Conservation (phyloP, 2,113 vertebrate species). For the Hipposideros armiger region DNA sequence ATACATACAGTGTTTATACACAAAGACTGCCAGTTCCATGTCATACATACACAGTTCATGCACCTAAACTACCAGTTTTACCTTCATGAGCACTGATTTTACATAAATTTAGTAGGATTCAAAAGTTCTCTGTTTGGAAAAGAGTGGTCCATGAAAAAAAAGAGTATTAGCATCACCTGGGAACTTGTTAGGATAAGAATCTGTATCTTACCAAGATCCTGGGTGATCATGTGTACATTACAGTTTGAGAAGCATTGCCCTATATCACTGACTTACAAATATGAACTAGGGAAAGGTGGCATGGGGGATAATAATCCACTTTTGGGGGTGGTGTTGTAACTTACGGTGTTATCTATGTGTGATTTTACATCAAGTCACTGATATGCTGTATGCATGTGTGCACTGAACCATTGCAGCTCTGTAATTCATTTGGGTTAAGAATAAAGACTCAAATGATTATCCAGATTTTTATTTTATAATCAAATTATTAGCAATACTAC, state of each 20-base stretch:
- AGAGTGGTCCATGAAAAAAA: background rate
- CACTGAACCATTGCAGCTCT: background rate
- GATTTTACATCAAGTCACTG: background rate
- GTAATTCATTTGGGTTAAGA: background rate
- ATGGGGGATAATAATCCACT: background rate
- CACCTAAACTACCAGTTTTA: background rate
- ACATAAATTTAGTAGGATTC: background rate
- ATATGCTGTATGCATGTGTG: background rate
- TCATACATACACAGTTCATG: background rate
- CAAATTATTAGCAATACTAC: background rate
- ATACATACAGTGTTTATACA: background rate
- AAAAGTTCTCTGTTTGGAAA: background rate
- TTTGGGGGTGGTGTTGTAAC: background rate
- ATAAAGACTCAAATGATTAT: background rate
- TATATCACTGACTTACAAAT: background rate
- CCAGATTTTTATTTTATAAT: background rate
- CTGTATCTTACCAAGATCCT: background rate
- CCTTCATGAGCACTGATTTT: background rate
- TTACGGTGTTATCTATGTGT: background rate
- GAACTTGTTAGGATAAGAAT: background rate
- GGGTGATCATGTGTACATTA: rapidly evolving
- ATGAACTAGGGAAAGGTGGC: background rate
- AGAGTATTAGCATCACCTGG: background rate
- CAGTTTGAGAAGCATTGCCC: background rate
- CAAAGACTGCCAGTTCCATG: background rate